These are phyloP conservation scores for Andrena flavipes DNA, from an alignment of 2,888 invertebrate species.

Conservation along the genomic window DNA sequence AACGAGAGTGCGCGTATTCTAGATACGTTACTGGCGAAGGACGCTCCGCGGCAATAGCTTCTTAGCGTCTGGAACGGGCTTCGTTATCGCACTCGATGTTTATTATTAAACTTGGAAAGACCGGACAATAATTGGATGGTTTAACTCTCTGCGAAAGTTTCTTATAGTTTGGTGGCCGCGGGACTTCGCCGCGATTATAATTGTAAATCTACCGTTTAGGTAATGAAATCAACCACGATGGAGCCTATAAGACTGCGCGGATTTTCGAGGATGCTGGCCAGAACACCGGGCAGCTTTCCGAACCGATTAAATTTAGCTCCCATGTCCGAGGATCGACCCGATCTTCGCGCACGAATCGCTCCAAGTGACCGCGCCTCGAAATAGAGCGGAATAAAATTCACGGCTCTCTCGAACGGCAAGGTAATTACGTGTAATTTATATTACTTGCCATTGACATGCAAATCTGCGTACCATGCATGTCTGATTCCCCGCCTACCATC, in stretches of 20 bases:
- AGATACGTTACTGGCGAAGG: conserved; percentile 54
- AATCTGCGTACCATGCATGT: conserved; percentile 78
- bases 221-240: neutral
- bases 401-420: conserved; percentile 78
- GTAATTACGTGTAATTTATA: conserved; percentile 85
- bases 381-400: conserved; percentile 81
- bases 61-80: conserved; percentile 56
- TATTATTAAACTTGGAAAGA: conserved; percentile 68
- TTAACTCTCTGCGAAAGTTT: conserved; percentile 51
- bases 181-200: conserved; percentile 36
- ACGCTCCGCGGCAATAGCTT: conserved; percentile 26
- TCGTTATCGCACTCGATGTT: conserved; percentile 74
- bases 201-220: conserved; percentile 38
- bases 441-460: conserved; percentile 84
- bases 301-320: conserved; percentile 36
- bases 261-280: neutral
- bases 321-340: conserved; percentile 25
- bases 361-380: conserved; percentile 74
- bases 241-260: neutral
- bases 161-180: conserved; percentile 12
- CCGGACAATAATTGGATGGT: conserved; percentile 59
- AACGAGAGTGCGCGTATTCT: conserved; percentile 34
- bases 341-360: conserved; percentile 51
- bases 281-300: conserved; percentile 7
- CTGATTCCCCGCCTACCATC: conserved; percentile 55